A percentile compares a stretch with the other conserved stretches of the same genome.
Evolutionary conservation across 2,888 invertebrate genomes (phyloP).

Genomic region (Nomada goodeniana): DNA sequence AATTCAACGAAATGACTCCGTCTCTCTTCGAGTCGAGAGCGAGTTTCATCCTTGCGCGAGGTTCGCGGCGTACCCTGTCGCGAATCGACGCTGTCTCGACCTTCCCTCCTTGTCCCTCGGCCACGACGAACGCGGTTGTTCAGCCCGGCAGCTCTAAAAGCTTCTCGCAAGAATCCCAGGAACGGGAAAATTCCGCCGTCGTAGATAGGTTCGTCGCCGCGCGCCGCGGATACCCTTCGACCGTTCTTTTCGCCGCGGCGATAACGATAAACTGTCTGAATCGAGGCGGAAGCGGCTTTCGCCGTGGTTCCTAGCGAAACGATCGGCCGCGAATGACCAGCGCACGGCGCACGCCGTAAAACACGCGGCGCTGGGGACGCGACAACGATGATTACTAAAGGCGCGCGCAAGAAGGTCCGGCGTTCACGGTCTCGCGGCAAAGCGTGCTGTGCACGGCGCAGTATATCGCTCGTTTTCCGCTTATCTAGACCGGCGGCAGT

Average conservation of each 20-base stretch:
- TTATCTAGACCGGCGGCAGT: conserved; percentile 67
- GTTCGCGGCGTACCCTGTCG: conserved; percentile 45
- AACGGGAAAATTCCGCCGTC: conserved; percentile 57
- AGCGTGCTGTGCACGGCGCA: conserved; percentile 56
- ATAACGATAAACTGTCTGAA: conserved; percentile 18
- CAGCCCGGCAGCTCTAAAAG: conserved; percentile 42
- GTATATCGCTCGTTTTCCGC: conserved; percentile 64
- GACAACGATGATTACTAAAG: conserved; percentile 60
- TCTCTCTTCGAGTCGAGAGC: conserved; percentile 44
- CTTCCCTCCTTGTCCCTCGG: background rate
- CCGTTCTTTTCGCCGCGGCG: conserved; percentile 1
- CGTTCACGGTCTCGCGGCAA: conserved; percentile 46
- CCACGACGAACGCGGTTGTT: background rate
- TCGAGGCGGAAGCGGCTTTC: too few species aligned
- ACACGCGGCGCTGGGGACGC: conserved; percentile 12
- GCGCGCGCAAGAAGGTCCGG: conserved; percentile 36
- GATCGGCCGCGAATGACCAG: background rate
- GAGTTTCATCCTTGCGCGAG: conserved; percentile 53
- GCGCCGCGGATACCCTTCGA: conserved; percentile 14
- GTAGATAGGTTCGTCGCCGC: conserved; percentile 24
- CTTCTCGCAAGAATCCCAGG: conserved; percentile 37
- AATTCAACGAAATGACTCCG: conserved; percentile 74
- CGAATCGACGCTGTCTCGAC: conserved; percentile 9
- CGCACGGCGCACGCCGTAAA: conserved; percentile 6
- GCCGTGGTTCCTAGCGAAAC: background rate